Evolutionary conservation across 2,888 invertebrate species (phyloP).

Genomic region (Monoplex corrugatus): DNA sequence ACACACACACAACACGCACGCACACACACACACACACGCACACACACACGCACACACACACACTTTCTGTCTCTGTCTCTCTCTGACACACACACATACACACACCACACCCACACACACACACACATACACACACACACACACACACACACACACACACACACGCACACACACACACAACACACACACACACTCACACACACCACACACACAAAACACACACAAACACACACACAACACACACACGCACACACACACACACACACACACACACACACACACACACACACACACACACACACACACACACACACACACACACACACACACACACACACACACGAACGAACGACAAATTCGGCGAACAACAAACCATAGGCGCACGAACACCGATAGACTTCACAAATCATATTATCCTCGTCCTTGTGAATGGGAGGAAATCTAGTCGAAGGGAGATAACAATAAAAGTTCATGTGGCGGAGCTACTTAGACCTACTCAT

Average conservation of each 20-base stretch:
- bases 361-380: too few relatives aligned
- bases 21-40: neutral
- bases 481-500: too few relatives aligned
- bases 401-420: too few relatives aligned
- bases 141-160: neutral
- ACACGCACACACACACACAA: neutral
- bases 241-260: neutral
- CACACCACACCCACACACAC: neutral
- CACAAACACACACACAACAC: neutral
- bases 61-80: too few relatives aligned
- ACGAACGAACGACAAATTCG: too few relatives aligned
- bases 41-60: neutral
- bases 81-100: too few relatives aligned
- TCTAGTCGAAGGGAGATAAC: too few relatives aligned
- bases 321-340: neutral
- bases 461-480: too few relatives aligned
- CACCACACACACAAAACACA: neutral
- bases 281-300: constrained; percentile 30
- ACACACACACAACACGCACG: too few relatives aligned
- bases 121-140: neutral
- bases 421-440: too few relatives aligned
- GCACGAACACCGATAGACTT: too few relatives aligned
- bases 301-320: neutral
- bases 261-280: constrained; percentile 29
- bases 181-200: neutral